Base-by-base conservation (phyloP, 2,888 invertebrate species). In the Cylindroiulus punctatus region DNA sequence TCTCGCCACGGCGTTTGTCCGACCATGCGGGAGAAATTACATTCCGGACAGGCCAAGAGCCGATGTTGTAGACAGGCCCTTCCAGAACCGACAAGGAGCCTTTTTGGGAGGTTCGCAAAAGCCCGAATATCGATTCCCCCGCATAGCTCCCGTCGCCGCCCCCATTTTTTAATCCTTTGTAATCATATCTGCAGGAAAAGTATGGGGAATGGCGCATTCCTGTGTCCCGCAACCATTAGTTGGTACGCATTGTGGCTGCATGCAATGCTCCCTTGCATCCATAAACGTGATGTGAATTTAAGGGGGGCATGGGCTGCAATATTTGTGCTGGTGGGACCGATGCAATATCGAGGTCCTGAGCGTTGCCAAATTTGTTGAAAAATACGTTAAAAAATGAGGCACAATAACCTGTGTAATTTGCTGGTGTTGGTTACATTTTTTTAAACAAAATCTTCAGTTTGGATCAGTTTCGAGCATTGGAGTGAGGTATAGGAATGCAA, bases 1-100 rank as follows among this genome's bases (percentile, higher is more conserved):
- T 82, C 40, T 36, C 82, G 82, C 82, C 82, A 42, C 32, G 8
- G 82, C 82, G 82, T n/a, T 36, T 82, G 82, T 82, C 82, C 82
- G 82, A 42, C 82, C n/a, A 82, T 32, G 82, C 82, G n/a, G 22
- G 40, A 7, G 42, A 30, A 36, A 82, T 82, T 82, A 36, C 82
- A 82, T 82, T 32, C 65, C 22, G 65, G 65, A 7, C 65, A 65
- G 1, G 52, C n/a, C 19, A 52, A 52, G 65, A 26, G 26, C n/a
- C n/a, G n/a, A n/a, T n/a, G n/a, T n/a, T n/a, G n/a, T n/a, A n/a
- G n/a, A n/a, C n/a, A n/a, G 26, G 65, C 65, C 65, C 17, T 8
- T 44, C 36, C 36, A 7, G 7, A 4, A 4, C 36, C 36, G 7
- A n/a, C n/a, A n/a, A n/a, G n/a, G 36, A 36, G 36, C 36, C 36